Conservation (phyloP, 2,797 vertebrate species). For the Phrynocephalus forsythii region DNA sequence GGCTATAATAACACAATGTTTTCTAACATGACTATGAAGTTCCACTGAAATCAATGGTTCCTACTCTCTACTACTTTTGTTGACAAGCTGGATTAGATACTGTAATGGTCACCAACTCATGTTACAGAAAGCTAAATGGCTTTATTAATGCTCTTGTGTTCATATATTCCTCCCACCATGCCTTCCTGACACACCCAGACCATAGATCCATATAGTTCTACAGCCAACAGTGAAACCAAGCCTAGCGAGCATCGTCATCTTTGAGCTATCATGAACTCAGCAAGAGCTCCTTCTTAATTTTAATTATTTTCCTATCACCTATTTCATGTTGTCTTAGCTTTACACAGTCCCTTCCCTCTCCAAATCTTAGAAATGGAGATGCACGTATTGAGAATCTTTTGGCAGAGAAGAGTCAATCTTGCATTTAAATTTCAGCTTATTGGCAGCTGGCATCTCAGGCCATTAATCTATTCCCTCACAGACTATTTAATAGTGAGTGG, state of each 20-base stretch:
- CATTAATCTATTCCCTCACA: background rate
- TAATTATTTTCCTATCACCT: background rate
- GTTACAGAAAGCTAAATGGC: background rate
- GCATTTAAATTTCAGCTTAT: background rate
- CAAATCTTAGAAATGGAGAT: background rate
- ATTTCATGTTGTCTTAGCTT: background rate
- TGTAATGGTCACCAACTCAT: background rate
- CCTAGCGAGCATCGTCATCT: too few relatives aligned
- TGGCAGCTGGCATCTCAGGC: background rate
- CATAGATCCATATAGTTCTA: background rate
- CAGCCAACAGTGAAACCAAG: slow-evolving; percentile 1
- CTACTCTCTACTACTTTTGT: background rate
- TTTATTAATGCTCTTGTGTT: slow-evolving; percentile 13
- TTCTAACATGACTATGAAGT: background rate
- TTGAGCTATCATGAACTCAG: background rate
- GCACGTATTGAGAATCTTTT: background rate
- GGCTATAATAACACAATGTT: background rate
- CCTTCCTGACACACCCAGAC: background rate
- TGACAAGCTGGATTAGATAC: background rate
- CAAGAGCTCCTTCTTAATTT: background rate
- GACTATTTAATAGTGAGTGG: background rate
- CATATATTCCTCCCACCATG: background rate
- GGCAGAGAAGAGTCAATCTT: slow-evolving; percentile 5
- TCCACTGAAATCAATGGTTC: background rate
- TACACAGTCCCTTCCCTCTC: background rate